Evolutionary conservation across 2,888 invertebrate genomes (phyloP).

Genomic region (Entomobrya multifasciata): DNA sequence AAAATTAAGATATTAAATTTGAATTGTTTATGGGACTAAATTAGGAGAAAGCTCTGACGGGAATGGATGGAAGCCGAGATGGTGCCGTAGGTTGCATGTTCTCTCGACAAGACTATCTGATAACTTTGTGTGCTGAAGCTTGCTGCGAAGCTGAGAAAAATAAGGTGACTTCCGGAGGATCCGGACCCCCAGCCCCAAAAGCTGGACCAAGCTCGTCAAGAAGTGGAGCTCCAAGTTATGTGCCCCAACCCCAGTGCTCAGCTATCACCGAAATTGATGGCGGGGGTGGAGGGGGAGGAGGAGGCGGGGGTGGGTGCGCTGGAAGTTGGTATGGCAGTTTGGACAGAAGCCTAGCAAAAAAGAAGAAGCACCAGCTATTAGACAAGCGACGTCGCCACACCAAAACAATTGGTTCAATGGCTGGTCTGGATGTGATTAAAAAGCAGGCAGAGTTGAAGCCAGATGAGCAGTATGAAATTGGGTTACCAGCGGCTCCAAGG

Average conservation of each 20-base stretch:
- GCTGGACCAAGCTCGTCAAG: slow-evolving; percentile 17
- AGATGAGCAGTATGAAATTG: slow-evolving; percentile 78
- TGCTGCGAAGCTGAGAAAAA: slow-evolving; percentile 54
- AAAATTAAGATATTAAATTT: no score
- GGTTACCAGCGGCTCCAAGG: slow-evolving; percentile 73
- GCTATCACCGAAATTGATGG: no score
- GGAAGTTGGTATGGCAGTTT: slow-evolving; percentile 84
- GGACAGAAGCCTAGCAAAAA: slow-evolving; percentile 81
- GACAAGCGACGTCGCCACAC: slow-evolving; percentile 76
- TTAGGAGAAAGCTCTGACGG: slow-evolving; percentile 59
- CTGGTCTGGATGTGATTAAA: slow-evolving; percentile 73
- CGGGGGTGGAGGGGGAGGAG: no score
- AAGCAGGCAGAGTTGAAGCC: slow-evolving; percentile 73
- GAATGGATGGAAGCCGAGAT: slow-evolving; percentile 41
- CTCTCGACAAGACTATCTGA: slow-evolving; percentile 63
- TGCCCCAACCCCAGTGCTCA: neutral
- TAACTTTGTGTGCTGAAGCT: slow-evolving; percentile 61
- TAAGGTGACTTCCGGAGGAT: no score
- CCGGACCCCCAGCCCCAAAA: neutral
- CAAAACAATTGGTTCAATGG: slow-evolving; percentile 78
- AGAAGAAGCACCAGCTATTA: slow-evolving; percentile 72
- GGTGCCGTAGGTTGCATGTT: slow-evolving; percentile 42
- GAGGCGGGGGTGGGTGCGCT: no score
- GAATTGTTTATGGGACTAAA: neutral
- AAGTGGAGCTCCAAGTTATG: slow-evolving; percentile 6